A percentile compares a stretch with the other conserved stretches of the same genome.
These are phyloP conservation scores for Trachelus troglodyta DNA, from an alignment of 2,888 invertebrate species.

Conservation along the genomic window DNA sequence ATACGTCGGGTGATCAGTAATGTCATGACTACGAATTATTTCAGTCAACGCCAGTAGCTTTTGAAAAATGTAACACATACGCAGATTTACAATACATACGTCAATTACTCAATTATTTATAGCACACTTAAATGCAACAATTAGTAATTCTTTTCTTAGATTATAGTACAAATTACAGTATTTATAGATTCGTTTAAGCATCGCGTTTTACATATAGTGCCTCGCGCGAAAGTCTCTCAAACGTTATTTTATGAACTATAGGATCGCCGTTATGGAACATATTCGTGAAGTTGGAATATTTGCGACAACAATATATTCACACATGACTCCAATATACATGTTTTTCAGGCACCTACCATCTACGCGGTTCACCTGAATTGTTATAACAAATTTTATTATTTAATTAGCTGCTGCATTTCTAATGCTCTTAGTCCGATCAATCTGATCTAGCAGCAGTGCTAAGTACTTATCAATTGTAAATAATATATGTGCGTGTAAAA, in stretches of 20 bases:
- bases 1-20: neutral
- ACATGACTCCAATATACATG: neutral
- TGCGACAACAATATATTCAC: neutral
- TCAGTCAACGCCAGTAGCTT: neutral
- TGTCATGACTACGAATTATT: neutral
- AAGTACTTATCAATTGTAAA: constrained; percentile 4
- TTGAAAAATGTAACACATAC: neutral
- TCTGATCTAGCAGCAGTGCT: neutral
- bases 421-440: neutral
- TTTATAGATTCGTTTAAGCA: constrained; percentile 8
- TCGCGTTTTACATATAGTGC: constrained; percentile 2
- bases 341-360: neutral
- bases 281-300: neutral
- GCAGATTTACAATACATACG: neutral
- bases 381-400: neutral
- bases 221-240: neutral
- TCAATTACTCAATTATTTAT: neutral
- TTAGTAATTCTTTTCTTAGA: constrained; percentile 7
- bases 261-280: neutral
- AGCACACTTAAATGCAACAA: neutral
- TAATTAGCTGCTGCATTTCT: neutral
- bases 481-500: neutral
- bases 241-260: neutral
- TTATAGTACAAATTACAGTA: constrained; percentile 8
- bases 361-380: neutral